phyloP scores from a whole-genome alignment of 2,888 invertebrate genomes.

The Acholoe squamosa region DNA sequence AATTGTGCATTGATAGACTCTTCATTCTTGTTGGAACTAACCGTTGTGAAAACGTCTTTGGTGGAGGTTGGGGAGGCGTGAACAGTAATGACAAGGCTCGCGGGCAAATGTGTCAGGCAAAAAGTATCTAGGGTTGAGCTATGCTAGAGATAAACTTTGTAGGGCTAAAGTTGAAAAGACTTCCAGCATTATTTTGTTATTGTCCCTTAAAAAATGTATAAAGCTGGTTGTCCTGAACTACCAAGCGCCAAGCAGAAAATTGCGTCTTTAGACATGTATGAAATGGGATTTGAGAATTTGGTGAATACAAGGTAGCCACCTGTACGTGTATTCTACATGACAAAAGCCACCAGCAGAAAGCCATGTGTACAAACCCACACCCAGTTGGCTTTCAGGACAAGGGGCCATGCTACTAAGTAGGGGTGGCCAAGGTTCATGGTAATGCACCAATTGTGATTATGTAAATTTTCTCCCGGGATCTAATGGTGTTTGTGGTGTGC shows the following conservation, averaged over 20 bases:
- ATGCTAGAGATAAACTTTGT: too few species aligned
- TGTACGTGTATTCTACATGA: background rate
- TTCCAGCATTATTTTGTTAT: background rate
- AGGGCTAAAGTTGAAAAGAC: background rate
- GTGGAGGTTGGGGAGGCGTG: background rate
- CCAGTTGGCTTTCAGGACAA: background rate
- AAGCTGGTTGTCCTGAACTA: background rate
- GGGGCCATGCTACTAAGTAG: background rate
- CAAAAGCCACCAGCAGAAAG: background rate
- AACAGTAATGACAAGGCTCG: slow-evolving; percentile 11
- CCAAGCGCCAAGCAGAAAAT: background rate
- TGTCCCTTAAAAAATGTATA: background rate
- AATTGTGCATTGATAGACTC: background rate
- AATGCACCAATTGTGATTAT: slow-evolving; percentile 5
- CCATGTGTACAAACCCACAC: background rate
- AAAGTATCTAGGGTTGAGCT: background rate
- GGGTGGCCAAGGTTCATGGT: background rate
- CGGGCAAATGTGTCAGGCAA: slow-evolving; percentile 1
- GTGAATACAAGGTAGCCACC: background rate
- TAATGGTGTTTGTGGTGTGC: background rate
- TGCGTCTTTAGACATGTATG: background rate
- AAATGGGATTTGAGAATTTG: background rate
- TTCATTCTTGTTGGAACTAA: slow-evolving; percentile 23
- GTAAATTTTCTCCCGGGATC: background rate
- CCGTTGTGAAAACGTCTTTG: slow-evolving; percentile 37